Evolutionary conservation across 2,113 vertebrate genomes (phyloP).

Genomic region (Pterocles burchelli): DNA sequence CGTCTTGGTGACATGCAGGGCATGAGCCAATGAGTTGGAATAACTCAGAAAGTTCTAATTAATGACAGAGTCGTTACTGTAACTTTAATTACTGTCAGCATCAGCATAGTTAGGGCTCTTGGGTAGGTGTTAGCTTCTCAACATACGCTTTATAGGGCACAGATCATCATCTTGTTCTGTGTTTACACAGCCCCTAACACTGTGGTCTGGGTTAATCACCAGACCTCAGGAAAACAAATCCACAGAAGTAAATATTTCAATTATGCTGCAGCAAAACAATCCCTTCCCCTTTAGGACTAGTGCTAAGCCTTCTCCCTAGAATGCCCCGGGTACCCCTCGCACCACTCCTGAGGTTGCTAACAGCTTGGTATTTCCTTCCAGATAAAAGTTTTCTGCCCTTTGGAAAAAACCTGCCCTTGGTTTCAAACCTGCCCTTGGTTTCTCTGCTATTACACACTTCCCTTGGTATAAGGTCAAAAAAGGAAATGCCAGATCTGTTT

Average conservation of each 20-base stretch:
- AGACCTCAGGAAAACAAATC: neutral
- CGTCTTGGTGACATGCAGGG: neutral
- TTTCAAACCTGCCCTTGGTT: neutral
- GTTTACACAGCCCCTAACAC: neutral
- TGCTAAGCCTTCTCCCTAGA: neutral
- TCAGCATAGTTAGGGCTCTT: neutral
- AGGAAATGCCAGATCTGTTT: neutral
- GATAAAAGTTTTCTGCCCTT: conserved; percentile 8
- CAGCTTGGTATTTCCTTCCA: neutral
- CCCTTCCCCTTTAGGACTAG: neutral
- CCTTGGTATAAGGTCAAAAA: neutral
- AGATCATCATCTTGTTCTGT: neutral
- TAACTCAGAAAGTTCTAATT: neutral
- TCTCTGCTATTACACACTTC: neutral
- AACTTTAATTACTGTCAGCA: conserved; percentile 18
- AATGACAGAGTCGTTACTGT: neutral
- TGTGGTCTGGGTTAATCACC: neutral
- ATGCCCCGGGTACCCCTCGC: neutral
- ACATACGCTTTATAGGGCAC: neutral
- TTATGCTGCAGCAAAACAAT: neutral
- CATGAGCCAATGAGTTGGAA: neutral
- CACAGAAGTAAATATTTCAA: neutral
- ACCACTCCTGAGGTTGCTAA: neutral
- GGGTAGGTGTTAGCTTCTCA: neutral
- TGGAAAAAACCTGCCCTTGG: conserved; percentile 4